phyloP scores from a whole-genome alignment of 2,113 vertebrate genomes.

The Pachypanchax playfairii region DNA sequence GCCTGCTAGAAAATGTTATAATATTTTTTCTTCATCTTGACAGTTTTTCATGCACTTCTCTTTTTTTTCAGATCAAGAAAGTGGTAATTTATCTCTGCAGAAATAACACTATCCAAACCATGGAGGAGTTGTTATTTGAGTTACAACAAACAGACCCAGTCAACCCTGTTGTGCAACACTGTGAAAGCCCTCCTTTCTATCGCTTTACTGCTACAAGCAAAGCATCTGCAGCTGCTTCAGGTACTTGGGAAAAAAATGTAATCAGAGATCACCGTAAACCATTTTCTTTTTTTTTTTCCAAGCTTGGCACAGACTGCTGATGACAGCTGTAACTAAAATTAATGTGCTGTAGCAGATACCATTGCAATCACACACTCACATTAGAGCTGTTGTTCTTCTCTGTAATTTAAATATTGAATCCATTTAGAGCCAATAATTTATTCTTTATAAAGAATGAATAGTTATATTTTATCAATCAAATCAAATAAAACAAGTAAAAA shows the following conservation, averaged over 20 bases:
- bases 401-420: no score
- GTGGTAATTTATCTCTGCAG: constrained; percentile 95
- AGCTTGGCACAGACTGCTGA: background rate
- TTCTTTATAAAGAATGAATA: no score
- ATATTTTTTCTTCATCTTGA: background rate
- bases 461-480: no score
- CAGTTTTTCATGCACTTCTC: background rate
- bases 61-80: constrained; percentile 89
- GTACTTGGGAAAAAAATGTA: no score
- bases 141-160: constrained; percentile 95
- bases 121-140: constrained; percentile 96
- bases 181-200: constrained; percentile 96
- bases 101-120: constrained; percentile 95
- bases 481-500: no score
- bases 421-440: no score
- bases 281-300: background rate
- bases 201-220: constrained; percentile 92
- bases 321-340: background rate
- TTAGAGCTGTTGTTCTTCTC: no score
- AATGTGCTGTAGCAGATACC: no score
- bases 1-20: background rate
- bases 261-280: background rate
- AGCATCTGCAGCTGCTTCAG: constrained; percentile 85
- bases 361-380: no score
- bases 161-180: constrained; percentile 94